Evolutionary conservation across 2,888 invertebrate genomes (phyloP), one percentile per base, ranked within the genome.

Genomic region (Tinea pellionella): DNA sequence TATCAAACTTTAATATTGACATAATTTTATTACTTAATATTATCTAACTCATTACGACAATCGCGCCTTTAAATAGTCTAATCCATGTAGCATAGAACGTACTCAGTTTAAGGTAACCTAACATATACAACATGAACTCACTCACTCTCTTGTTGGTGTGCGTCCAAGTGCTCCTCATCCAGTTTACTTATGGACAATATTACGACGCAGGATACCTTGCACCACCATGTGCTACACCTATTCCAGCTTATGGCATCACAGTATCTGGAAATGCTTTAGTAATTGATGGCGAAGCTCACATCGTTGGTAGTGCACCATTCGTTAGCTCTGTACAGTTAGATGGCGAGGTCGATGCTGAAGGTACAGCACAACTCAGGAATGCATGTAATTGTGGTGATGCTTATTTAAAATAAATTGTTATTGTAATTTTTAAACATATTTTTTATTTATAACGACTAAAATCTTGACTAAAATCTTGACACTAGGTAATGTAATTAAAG

Each of bases 91-190:
- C 13, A 1, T 47, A 6, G 2, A 9, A 47, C 47, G 13, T 47
- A 15, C 47, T 47, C 13, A 8, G 13, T 1, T 47, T 2, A n/a
- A 16, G 15, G 16, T 15, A 47, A 15, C 16, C 47, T 6, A 47
- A 47, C 15, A 47, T 1, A 13, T 8, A 29, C 59, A 61, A 53
- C 53, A 62, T 62, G 62, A 24, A 53, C 8, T 55, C 60, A 15
- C 53, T 58, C 32, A 42, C 55, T 29, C 55, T 59, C n/a, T 7
- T 61, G 24, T 41, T 58, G 11, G 47, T 61, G 32, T 58, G 58
- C 59, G 58, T 42, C 29, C 51, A 51, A 18, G 32, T 59, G 16
- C 18, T 58, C 18, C 15, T 59, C 18, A 11, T 58, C 11, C 29
- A 61, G 61, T 47, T 15, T 15, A 15, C 47, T 16, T 47, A 4